These are phyloP conservation scores for Echiichthys vipera DNA, from an alignment of 2,797 vertebrate species.

Conservation along the genomic window DNA sequence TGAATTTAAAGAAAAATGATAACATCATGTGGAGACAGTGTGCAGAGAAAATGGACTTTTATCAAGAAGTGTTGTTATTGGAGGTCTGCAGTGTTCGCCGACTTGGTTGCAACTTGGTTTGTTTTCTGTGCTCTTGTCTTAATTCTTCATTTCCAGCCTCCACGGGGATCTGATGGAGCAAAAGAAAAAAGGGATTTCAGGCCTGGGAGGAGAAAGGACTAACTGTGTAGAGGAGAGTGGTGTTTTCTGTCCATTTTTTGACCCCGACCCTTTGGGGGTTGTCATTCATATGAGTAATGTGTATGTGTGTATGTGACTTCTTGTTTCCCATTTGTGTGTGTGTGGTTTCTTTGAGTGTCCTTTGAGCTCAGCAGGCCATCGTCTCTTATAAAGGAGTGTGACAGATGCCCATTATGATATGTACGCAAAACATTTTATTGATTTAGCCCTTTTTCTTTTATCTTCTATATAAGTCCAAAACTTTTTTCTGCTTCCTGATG, in stretches of 20 bases:
- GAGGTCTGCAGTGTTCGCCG: constrained; percentile 61
- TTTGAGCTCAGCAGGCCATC: background rate
- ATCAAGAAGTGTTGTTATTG: constrained; percentile 82
- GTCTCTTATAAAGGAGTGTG: constrained; percentile 6
- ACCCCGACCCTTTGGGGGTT: constrained; percentile 27
- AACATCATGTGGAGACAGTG: constrained; percentile 75
- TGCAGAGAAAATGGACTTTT: constrained; percentile 80
- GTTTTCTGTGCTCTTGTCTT: constrained; percentile 72
- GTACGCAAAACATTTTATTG: background rate
- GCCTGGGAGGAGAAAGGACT: constrained; percentile 36
- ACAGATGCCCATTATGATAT: constrained; percentile 3
- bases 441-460: constrained; percentile 17
- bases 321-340: background rate
- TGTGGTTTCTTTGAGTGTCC: background rate
- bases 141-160: constrained; percentile 80
- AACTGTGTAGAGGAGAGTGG: constrained; percentile 15
- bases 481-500: constrained; percentile 1
- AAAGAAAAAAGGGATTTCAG: constrained; percentile 48
- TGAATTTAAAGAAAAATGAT: constrained; percentile 80
- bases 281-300: constrained; percentile 18
- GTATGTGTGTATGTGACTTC: constrained; percentile 5
- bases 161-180: constrained; percentile 57
- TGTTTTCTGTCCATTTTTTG: constrained; percentile 31
- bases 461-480: constrained; percentile 7
- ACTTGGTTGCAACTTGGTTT: constrained; percentile 68